phyloP scores from a whole-genome alignment of 2,888 invertebrate genomes.

The Masnerella sp. region DNA sequence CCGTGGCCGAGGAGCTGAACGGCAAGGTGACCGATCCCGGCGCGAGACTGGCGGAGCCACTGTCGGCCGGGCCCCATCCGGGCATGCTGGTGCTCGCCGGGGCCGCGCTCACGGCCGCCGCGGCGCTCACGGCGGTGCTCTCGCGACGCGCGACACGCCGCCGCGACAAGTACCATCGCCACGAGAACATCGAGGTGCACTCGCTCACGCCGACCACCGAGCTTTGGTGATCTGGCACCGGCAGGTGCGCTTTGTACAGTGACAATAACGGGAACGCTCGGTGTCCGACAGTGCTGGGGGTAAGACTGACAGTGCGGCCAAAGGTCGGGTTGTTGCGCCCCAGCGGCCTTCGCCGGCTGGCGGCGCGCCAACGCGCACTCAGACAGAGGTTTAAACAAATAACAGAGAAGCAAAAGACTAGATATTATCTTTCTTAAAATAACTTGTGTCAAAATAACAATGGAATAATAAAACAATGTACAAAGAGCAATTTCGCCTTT shows the following conservation, averaged over 20 bases:
- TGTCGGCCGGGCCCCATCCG: conserved; percentile 78
- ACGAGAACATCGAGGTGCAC: conserved; percentile 81
- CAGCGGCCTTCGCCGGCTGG: conserved; percentile 67
- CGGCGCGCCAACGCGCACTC: conserved; percentile 63
- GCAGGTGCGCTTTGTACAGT: conserved; percentile 59
- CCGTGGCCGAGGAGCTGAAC: conserved; percentile 71
- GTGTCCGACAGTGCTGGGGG: conserved; percentile 6
- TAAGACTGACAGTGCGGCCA: conserved; percentile 40
- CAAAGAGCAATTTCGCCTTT: conserved; percentile 66
- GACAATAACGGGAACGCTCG: conserved; percentile 68
- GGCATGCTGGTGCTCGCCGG: conserved; percentile 80
- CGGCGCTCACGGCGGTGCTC: conserved; percentile 79
- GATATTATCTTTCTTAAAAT: conserved; percentile 77
- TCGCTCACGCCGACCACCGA: conserved; percentile 82
- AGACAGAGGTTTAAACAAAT: conserved; percentile 54
- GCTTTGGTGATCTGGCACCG: conserved; percentile 83
- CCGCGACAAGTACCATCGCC: conserved; percentile 70
- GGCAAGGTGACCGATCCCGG: conserved; percentile 70
- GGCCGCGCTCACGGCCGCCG: conserved; percentile 80
- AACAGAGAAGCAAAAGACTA: conserved; percentile 71
- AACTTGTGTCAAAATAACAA: conserved; percentile 77
- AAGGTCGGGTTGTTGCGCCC: conserved; percentile 67
- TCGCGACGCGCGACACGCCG: conserved; percentile 75
- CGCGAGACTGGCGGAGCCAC: conserved; percentile 66
- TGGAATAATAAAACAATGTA: conserved; percentile 76